Conservation (phyloP, 2,888 invertebrate genomes). For the Galeruca laticollis region DNA sequence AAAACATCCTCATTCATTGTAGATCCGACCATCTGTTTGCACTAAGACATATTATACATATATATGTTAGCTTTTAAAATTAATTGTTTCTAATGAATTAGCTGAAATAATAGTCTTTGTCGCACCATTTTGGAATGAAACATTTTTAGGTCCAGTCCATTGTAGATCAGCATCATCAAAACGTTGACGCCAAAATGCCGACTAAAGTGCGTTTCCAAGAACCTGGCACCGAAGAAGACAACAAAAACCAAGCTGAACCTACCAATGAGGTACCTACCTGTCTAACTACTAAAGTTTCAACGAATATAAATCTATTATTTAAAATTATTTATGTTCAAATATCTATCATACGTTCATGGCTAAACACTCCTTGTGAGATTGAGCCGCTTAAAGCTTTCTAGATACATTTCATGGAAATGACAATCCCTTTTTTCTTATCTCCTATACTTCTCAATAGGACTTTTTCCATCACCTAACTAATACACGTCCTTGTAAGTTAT, state of each 20-base stretch:
- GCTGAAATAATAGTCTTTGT: neutral
- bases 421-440: too few relatives aligned
- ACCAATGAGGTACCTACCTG: constrained; percentile 61
- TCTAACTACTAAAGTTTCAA: too few relatives aligned
- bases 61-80: neutral
- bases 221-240: constrained; percentile 68
- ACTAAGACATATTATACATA: neutral
- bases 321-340: too few relatives aligned
- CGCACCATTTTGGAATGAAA: constrained; percentile 11
- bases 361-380: too few relatives aligned
- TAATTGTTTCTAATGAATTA: neutral
- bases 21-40: neutral
- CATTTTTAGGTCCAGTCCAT: constrained; percentile 87
- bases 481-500: too few relatives aligned
- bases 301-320: too few relatives aligned
- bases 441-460: too few relatives aligned
- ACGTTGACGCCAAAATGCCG: constrained; percentile 78
- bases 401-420: too few relatives aligned
- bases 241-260: constrained; percentile 56
- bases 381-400: too few relatives aligned
- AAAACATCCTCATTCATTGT: neutral
- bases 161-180: constrained; percentile 89
- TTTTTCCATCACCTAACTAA: too few relatives aligned
- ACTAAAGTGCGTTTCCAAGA: constrained; percentile 92
- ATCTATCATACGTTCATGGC: too few relatives aligned